Conservation (phyloP, 2,797 vertebrate genomes). For the Anolis apletophallus region DNA sequence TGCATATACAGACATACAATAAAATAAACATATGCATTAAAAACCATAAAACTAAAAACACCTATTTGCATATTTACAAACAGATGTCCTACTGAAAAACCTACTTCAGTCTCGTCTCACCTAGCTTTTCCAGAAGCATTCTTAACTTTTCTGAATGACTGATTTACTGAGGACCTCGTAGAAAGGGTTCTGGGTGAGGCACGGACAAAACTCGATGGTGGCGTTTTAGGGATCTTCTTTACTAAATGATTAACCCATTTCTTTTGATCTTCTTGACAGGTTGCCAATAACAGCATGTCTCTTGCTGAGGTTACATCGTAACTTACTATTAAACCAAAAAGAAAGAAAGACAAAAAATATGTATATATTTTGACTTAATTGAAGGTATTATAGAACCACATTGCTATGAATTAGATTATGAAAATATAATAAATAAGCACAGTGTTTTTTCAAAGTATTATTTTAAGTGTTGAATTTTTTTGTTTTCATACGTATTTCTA, state of each 20-base stretch:
- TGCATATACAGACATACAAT: too few relatives aligned
- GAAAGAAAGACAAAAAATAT: neutral
- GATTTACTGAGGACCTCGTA: conserved; percentile 92
- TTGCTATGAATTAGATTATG: neutral
- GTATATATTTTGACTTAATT: conserved; percentile 16
- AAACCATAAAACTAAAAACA: too few relatives aligned
- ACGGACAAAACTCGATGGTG: conserved; percentile 92
- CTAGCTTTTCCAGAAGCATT: conserved; percentile 93
- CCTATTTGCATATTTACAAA: neutral
- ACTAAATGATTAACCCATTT: conserved; percentile 98
- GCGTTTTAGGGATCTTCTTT: conserved; percentile 98
- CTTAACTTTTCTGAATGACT: conserved; percentile 97
- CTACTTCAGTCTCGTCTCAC: conserved; percentile 78
- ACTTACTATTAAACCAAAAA: conserved; percentile 83
- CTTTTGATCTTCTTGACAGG: conserved; percentile 98
- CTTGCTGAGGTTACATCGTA: conserved; percentile 97
- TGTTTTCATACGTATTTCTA: neutral
- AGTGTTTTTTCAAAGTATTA: neutral
- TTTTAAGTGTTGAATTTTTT: neutral
- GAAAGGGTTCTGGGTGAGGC: conserved; percentile 94
- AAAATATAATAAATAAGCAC: neutral
- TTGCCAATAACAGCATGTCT: conserved; percentile 95
- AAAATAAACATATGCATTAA: too few relatives aligned
- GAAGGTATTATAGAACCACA: neutral
- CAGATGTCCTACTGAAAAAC: neutral